phyloP scores from a whole-genome alignment of 2,113 vertebrate species.

The rat (Rattus norvegicus) region DNA sequence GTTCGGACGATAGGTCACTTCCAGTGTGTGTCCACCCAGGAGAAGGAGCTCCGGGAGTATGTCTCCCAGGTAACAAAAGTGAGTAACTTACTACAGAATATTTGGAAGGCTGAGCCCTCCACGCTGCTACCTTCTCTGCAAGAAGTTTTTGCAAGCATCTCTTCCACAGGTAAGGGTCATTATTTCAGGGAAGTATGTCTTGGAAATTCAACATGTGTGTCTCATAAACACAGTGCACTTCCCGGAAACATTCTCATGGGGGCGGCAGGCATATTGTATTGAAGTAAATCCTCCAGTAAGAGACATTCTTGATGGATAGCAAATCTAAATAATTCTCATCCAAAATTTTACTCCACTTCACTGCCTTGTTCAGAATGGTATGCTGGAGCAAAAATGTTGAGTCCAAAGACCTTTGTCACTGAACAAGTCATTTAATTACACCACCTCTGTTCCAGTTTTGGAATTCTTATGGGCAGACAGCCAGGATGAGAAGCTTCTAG shows the following conservation, averaged over 20 bases:
- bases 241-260: background rate
- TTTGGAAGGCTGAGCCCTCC: slow-evolving; percentile 96
- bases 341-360: background rate
- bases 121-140: slow-evolving; percentile 95
- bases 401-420: slow-evolving; percentile 41
- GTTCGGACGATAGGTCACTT: slow-evolving; percentile 97
- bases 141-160: slow-evolving; percentile 97
- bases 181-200: background rate
- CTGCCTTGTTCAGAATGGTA: background rate
- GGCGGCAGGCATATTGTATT: background rate
- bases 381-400: background rate
- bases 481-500: slow-evolving; percentile 40
- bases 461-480: slow-evolving; percentile 59
- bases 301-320: background rate
- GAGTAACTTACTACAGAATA: slow-evolving; percentile 93
- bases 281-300: background rate
- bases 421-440: slow-evolving; percentile 55
- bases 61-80: slow-evolving; percentile 96
- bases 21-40: slow-evolving; percentile 91
- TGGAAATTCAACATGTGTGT: background rate
- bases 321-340: background rate
- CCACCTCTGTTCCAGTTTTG: slow-evolving; percentile 45
- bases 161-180: slow-evolving; percentile 91
- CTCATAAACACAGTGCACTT: background rate
- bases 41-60: slow-evolving; percentile 94